These are phyloP conservation scores for Conomelus anceps DNA, from an alignment of 2,888 invertebrate genomes.

Conservation along the genomic window DNA sequence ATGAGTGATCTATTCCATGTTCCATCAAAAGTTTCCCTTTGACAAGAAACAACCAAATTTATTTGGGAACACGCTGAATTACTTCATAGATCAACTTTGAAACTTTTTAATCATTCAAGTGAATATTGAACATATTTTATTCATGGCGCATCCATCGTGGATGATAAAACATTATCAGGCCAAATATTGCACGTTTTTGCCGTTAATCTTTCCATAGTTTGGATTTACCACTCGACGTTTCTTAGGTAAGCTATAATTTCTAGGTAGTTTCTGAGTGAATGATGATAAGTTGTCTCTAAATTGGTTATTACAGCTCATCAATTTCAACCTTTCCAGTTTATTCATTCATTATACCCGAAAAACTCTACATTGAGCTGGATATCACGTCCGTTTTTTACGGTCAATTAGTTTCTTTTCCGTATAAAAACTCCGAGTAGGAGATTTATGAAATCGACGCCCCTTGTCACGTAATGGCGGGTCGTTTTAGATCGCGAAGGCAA, in stretches of 20 bases:
- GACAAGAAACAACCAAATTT: too few species aligned
- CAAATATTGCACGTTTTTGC: neutral
- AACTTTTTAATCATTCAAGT: neutral
- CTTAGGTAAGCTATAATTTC: neutral
- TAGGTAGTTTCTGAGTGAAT: neutral
- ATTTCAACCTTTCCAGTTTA: neutral
- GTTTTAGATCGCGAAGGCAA: neutral
- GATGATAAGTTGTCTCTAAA: neutral
- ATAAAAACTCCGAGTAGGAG: neutral
- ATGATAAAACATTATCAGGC: neutral
- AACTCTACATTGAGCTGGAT: neutral
- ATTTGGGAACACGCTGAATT: too few species aligned
- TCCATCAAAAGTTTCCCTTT: too few species aligned
- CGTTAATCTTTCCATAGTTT: neutral
- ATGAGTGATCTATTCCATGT: too few species aligned
- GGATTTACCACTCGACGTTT: neutral
- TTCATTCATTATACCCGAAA: neutral
- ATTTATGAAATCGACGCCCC: neutral
- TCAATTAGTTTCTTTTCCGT: neutral
- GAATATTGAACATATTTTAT: neutral
- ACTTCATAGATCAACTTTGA: too few species aligned
- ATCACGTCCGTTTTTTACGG: neutral
- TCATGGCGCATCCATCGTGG: neutral
- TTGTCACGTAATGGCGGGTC: neutral
- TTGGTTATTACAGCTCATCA: neutral